Conservation (phyloP, 2,113 vertebrate genomes). For the Phrynosoma platyrhinos region DNA sequence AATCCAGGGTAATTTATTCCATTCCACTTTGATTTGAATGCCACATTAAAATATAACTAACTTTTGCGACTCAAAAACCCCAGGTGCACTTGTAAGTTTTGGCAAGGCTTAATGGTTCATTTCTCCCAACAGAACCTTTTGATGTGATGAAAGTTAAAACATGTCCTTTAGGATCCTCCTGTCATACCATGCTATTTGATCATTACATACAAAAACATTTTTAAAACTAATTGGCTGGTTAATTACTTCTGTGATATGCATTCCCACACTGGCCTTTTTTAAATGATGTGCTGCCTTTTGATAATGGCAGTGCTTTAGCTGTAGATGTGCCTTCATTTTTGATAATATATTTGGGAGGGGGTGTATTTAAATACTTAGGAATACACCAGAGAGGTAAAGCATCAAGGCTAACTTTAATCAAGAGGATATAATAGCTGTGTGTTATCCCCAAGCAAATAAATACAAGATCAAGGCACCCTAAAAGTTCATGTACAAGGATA, state of each 20-base stretch:
- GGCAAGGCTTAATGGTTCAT: conserved; percentile 1
- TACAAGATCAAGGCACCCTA: neutral
- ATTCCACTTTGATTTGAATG: neutral
- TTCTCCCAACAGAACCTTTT: conserved; percentile 12
- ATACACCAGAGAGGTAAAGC: neutral
- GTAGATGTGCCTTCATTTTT: neutral
- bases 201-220: conserved; percentile 3
- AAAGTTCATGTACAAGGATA: neutral
- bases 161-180: conserved; percentile 17
- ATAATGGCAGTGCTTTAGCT: neutral
- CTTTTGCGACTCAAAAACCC: rapidly evolving
- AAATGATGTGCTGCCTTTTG: neutral
- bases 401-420: neutral
- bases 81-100: neutral
- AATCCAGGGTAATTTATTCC: neutral
- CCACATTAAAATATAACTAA: neutral
- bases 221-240: neutral
- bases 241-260: conserved; percentile 8
- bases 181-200: conserved; percentile 7
- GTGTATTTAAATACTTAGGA: neutral
- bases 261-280: neutral
- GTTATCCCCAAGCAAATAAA: neutral
- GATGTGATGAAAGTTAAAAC: conserved; percentile 19
- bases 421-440: neutral
- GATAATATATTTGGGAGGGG: neutral